phyloP scores from a whole-genome alignment of 2,113 vertebrate species.

The Caracal caracal region DNA sequence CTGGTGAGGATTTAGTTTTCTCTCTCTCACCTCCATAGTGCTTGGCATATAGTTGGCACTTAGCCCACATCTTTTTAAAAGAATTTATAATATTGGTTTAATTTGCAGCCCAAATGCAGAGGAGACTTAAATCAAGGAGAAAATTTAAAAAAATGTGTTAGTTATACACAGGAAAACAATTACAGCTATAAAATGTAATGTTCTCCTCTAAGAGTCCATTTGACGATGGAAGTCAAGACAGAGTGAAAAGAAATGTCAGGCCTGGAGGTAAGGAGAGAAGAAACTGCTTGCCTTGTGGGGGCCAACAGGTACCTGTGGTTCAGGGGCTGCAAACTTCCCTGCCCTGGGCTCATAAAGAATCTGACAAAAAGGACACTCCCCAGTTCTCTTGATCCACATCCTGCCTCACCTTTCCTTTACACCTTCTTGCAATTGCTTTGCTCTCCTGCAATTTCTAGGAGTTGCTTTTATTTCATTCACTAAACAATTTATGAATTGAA shows the following conservation, averaged over 20 bases:
- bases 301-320: background rate
- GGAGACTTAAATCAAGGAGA: background rate
- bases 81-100: background rate
- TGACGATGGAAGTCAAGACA: background rate
- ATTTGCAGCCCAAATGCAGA: background rate
- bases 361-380: background rate
- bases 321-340: background rate
- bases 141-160: background rate
- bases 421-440: constrained; percentile 54
- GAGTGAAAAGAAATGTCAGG: background rate
- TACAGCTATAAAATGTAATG: background rate
- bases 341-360: background rate
- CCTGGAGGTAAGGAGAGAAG: background rate
- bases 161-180: background rate
- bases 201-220: background rate
- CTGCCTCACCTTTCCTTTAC: background rate
- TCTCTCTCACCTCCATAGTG: background rate
- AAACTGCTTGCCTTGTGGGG: background rate
- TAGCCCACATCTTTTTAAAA: background rate
- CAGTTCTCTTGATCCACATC: fast-evolving
- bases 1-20: background rate
- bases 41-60: background rate
- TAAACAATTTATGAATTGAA: constrained; percentile 81
- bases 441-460: constrained; percentile 41
- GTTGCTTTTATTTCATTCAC: constrained; percentile 79